These are phyloP conservation scores for Stenodera caucasica DNA, from an alignment of 2,888 invertebrate genomes.

Conservation along the genomic window DNA sequence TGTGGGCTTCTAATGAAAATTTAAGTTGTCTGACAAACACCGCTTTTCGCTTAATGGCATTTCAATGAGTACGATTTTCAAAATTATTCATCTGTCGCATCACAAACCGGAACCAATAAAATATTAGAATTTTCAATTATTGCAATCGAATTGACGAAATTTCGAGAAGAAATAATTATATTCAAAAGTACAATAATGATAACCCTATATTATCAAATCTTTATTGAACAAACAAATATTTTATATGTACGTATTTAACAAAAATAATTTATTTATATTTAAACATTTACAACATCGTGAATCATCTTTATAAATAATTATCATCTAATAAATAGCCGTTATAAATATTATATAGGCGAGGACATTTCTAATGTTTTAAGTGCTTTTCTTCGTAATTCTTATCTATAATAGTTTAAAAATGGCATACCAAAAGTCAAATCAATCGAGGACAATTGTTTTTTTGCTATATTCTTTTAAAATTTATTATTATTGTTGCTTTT, in stretches of 20 bases:
- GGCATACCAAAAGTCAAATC: background rate
- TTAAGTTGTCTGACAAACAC: constrained; percentile 19
- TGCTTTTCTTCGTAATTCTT: constrained; percentile 25
- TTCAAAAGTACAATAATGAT: background rate
- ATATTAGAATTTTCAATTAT: too few species aligned
- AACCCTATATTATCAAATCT: background rate
- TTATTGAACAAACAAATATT: background rate
- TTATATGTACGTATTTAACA: background rate
- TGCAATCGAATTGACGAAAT: too few species aligned
- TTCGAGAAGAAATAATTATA: too few species aligned
- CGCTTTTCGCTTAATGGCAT: constrained; percentile 24
- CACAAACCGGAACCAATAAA: background rate
- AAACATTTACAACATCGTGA: constrained; percentile 14
- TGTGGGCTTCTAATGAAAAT: constrained; percentile 27
- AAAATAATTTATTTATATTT: constrained; percentile 7
- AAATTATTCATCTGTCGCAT: too few species aligned
- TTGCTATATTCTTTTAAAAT: too few species aligned
- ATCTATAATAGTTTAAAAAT: constrained; percentile 11
- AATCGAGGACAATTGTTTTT: too few species aligned
- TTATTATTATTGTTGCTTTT: too few species aligned
- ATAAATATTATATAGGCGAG: constrained; percentile 20
- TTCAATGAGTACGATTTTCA: constrained; percentile 18
- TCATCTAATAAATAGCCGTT: constrained; percentile 22
- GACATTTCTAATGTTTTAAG: constrained; percentile 25
- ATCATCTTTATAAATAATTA: constrained; percentile 30